These are phyloP conservation scores for Callopanchax toddi DNA, from an alignment of 2,113 vertebrate genomes.

Conservation along the genomic window DNA sequence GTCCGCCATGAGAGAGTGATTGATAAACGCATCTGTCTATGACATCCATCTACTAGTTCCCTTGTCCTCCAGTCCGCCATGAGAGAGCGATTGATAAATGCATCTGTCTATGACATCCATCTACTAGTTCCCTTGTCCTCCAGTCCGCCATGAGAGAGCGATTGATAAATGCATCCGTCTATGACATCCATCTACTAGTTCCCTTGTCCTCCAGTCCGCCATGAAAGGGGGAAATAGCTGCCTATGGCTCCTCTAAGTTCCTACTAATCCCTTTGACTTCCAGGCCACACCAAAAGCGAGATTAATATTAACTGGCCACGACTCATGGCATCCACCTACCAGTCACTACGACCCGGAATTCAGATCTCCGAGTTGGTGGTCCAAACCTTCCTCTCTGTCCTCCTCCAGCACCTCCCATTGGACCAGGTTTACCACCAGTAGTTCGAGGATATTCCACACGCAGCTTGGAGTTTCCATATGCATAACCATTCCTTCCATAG, in stretches of 20 bases:
- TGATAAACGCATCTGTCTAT: slow-evolving; percentile 31
- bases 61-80: slow-evolving; percentile 51
- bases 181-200: slow-evolving; percentile 33
- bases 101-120: slow-evolving; percentile 42
- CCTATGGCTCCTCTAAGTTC: not conserved
- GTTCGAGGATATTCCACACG: slow-evolving; percentile 92
- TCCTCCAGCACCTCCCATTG: slow-evolving; percentile 75
- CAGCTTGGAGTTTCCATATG: slow-evolving; percentile 87
- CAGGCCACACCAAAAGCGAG: slow-evolving; percentile 29
- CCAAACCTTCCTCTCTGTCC: slow-evolving; percentile 84
- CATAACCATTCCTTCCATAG: slow-evolving; percentile 89
- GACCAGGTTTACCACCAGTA: slow-evolving; percentile 77
- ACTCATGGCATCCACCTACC: slow-evolving; percentile 75
- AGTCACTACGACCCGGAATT: slow-evolving; percentile 91
- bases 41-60: slow-evolving; percentile 34
- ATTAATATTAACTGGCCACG: slow-evolving; percentile 47
- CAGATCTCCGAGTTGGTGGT: slow-evolving; percentile 89
- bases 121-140: slow-evolving; percentile 40
- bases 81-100: slow-evolving; percentile 13
- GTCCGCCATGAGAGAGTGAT: slow-evolving; percentile 45
- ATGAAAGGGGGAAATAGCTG: slow-evolving; percentile 20
- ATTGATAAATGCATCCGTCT: slow-evolving; percentile 39
- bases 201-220: slow-evolving; percentile 43
- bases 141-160: slow-evolving; percentile 41
- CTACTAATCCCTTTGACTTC: not conserved